Base-by-base conservation (phyloP, 1,140 invertebrate species). In the Probaryconus sp. region DNA sequence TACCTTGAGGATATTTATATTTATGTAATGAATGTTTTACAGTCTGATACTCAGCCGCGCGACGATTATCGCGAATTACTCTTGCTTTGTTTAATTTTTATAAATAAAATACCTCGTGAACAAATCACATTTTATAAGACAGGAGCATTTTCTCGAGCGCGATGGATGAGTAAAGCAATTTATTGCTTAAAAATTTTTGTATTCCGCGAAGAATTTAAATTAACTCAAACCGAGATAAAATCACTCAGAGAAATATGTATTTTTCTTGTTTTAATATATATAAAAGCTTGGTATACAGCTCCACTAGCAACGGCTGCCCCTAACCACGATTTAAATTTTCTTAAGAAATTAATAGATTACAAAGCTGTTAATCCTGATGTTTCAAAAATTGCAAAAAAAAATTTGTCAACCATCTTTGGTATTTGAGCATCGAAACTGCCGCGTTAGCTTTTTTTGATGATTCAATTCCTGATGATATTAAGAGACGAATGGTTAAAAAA, bases 91-190 rank as follows among this genome's bases (percentile, higher is more conserved):
- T 63, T 70, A n/a, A 58, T 76, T 31, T 76, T 72, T 47, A 40
- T 79, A 11, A 68, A 58, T 51, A 42, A 42, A 21, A 48, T 21
- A 20, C 16, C 38, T 7, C 35, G 6, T 11, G 9, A 82, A 74
- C 60, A 21, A 20, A 11, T 20, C 3, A 42, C 18, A 21, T 42
- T 42, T 42, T 20, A 42, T n/a, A 20, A 71, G 53, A 42, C 48
- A 35, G 67, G 72, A 45, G 67, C 79, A 24, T 53, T 83, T 61
- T 63, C 77, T 68, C 69, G 78, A 47, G 76, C 81, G 30, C 28
- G 83, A 16, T 84, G 80, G 79, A 83, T 84, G 79, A 73, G 80
- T 71, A 85, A 79, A 74, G 78, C 80, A 14, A 67, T 84, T 21
- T 83, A 83, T 51, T 50, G 55, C 43, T 61, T 85, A 10, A 84